Evolutionary conservation across 2,797 vertebrate genomes (phyloP), one percentile per base, ranked within the genome.

Genomic region (Anisognathus igniventris): DNA sequence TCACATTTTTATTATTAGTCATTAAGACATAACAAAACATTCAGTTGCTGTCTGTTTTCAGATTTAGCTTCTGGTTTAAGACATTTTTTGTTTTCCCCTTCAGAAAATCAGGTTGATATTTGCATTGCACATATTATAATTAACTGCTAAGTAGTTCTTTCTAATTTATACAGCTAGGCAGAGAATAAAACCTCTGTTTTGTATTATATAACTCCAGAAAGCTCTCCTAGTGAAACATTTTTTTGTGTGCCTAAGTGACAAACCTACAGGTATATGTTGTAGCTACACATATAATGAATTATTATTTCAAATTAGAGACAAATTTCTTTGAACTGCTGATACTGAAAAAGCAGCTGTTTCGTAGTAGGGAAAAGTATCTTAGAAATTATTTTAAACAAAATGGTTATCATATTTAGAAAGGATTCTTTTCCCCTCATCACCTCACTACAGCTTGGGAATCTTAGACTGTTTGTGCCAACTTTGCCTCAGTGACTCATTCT

Each of bases 41-140:
- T 48, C 17, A 17, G 51, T 90, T 92, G 79, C 58, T 95, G 64
- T 70, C 45, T 94, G 53, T 91, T 96, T 96, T 90, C 72, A 95
- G 62, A 82, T 90, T 86, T 88, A 76, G 15, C 61, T 83, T 88
- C 93, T 87, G 42, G 62, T 94, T 73, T 77, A 95, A 88, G n/a
- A 47, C 86, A 91, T 24, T 90, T 73, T 86, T 75, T 90, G 7
- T 91, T 95, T 90, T 13, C 16, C 11, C 11, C 22, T 15, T 54
- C 25, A 80, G 85, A 92, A 96, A 81, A 77, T 90, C 30, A 93
- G 81, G 35, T 53, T 92, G 67, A 80, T 95, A 50, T 92, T 94
- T 93, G 23, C 42, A 88, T 62, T 90, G 57, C 9, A 23, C 11
- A 37, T 76, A 60, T 65, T 64, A 23, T 57, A 80, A 86, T 65